Evolutionary conservation across 2,888 invertebrate genomes (phyloP).

Genomic region (Cenopis cana): DNA sequence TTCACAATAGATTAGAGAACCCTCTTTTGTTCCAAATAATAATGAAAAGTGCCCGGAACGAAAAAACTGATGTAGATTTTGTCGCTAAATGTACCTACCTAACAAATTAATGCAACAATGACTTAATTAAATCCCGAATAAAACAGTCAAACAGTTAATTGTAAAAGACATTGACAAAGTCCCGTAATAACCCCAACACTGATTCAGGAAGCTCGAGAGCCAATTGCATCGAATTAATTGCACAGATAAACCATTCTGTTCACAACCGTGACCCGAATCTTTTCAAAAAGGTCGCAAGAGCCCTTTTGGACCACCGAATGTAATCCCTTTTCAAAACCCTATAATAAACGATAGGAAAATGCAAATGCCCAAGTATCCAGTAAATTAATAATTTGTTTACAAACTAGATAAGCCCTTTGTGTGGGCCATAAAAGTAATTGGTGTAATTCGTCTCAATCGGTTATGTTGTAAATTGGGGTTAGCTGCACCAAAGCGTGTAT

Average conservation of each 20-base stretch:
- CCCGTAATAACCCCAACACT: conserved; percentile 27
- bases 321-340: conserved; percentile 47
- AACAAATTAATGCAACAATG: background rate
- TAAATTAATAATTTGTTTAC: conserved; percentile 71
- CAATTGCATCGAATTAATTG: conserved; percentile 35
- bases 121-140: background rate
- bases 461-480: conserved; percentile 63
- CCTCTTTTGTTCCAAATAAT: no score
- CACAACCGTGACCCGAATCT: conserved; percentile 38
- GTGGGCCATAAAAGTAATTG: conserved; percentile 73
- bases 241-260: conserved; percentile 37
- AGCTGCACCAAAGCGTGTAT: conserved; percentile 51
- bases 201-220: conserved; percentile 24
- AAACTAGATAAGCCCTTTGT: conserved; percentile 67
- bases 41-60: no score
- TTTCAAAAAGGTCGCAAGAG: conserved; percentile 4
- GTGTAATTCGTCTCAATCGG: conserved; percentile 73
- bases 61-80: background rate
- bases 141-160: background rate
- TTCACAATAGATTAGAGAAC: no score
- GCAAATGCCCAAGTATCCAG: conserved; percentile 57
- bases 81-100: background rate
- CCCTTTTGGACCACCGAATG: background rate
- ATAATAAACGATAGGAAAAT: conserved; percentile 58
- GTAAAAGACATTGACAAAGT: conserved; percentile 35